These are phyloP conservation scores for Clarias platycephalus DNA, from an alignment of 2,797 vertebrate genomes.

Conservation along the genomic window DNA sequence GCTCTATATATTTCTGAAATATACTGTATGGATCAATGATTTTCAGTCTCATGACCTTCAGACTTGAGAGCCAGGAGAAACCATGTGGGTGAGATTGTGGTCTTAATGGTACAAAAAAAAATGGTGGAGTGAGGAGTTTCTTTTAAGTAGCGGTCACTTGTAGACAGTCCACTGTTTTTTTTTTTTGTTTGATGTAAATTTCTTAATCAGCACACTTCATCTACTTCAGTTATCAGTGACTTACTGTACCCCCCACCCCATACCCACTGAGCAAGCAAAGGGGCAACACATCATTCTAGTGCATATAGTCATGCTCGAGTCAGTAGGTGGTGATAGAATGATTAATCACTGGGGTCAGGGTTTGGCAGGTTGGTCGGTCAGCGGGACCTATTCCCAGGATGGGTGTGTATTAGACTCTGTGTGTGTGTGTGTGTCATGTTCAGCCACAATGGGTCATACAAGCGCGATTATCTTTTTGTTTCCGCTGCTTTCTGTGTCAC, in stretches of 20 bases:
- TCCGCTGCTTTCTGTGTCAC: neutral
- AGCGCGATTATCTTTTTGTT: constrained; percentile 1
- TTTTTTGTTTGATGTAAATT: no score
- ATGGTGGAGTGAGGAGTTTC: no score
- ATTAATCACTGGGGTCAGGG: neutral
- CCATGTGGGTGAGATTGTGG: neutral
- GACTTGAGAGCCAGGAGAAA: neutral
- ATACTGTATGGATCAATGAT: neutral
- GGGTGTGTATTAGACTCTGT: neutral
- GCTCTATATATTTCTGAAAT: no score
- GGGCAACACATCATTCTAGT: neutral
- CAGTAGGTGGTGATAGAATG: neutral
- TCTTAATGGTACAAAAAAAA: neutral
- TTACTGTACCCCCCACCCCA: no score
- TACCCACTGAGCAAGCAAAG: neutral
- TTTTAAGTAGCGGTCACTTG: neutral
- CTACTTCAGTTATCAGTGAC: neutral
- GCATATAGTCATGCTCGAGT: neutral
- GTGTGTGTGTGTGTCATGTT: neutral
- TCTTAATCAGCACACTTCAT: no score
- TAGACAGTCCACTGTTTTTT: neutral
- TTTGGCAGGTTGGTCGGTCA: neutral
- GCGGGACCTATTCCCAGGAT: neutral
- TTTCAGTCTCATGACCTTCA: neutral
- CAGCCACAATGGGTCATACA: neutral